Evolutionary conservation across 1,140 invertebrate species (phyloP).

Genomic region (Apocrypta bakeri): DNA sequence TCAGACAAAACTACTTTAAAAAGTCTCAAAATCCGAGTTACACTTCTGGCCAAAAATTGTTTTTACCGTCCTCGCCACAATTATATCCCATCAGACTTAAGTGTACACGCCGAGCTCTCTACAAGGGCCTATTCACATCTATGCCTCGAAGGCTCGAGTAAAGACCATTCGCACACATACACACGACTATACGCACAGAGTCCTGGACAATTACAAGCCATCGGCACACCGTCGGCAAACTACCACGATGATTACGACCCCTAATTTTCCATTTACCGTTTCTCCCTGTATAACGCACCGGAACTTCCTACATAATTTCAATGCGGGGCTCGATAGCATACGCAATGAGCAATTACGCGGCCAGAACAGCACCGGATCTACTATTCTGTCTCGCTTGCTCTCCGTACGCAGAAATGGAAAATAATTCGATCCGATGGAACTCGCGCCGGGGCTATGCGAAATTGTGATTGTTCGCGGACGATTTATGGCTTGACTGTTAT

Average conservation of each 20-base stretch:
- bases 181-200: not conserved
- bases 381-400: not conserved
- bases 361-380: too few species aligned
- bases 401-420: slow-evolving; percentile 13
- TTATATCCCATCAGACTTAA: not conserved
- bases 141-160: not conserved
- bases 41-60: not conserved
- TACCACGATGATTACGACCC: slow-evolving; percentile 38
- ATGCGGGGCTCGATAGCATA: slow-evolving; percentile 43
- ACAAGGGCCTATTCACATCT: not conserved
- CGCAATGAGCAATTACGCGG: slow-evolving; percentile 46
- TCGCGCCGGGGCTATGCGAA: not conserved
- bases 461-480: slow-evolving; percentile 31
- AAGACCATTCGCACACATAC: not conserved
- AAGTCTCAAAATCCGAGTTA: too few species aligned
- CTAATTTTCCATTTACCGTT: slow-evolving; percentile 48
- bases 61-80: not conserved
- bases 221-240: slow-evolving; percentile 25
- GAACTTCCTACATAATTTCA: slow-evolving; percentile 49
- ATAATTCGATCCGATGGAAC: slow-evolving; percentile 31
- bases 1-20: too few species aligned
- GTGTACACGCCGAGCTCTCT: not conserved
- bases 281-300: slow-evolving; percentile 19
- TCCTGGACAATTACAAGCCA: slow-evolving; percentile 48
- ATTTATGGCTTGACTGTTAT: not conserved